A percentile compares a stretch with the other conserved stretches of the same genome.
phyloP scores from a whole-genome alignment of 2,888 invertebrate genomes.

The Stratiomys singularior region DNA sequence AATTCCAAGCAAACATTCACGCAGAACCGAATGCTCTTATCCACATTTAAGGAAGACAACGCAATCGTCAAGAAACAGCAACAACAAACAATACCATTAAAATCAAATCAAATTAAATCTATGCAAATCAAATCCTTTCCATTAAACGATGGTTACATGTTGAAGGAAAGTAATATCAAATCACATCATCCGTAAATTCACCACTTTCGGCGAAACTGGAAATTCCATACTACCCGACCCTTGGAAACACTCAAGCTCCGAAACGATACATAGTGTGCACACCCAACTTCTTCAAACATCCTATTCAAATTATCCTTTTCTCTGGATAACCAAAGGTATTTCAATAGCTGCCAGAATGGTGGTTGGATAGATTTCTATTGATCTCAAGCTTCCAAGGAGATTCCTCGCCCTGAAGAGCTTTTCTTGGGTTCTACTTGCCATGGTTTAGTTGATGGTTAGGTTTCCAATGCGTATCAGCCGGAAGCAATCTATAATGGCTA shows the following conservation, averaged over 20 bases:
- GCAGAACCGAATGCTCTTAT: too few species aligned
- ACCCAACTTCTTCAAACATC: constrained; percentile 25
- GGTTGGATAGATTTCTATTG: too few species aligned
- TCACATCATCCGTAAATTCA: background rate
- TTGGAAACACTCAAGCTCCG: background rate
- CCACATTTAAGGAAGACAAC: too few species aligned
- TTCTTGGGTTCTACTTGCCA: too few species aligned
- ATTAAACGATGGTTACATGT: background rate
- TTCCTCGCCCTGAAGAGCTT: too few species aligned
- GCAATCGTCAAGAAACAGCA: too few species aligned
- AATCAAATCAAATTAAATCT: background rate
- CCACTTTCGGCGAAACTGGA: too few species aligned
- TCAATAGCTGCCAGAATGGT: too few species aligned
- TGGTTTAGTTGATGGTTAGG: too few species aligned
- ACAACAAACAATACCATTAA: too few species aligned
- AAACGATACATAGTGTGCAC: background rate
- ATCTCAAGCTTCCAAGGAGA: too few species aligned
- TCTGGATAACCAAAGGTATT: constrained; percentile 12
- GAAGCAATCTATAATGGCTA: constrained; percentile 22
- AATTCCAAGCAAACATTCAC: too few species aligned
- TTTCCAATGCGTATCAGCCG: background rate
- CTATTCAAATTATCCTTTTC: constrained; percentile 31
- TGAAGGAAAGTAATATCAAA: background rate
- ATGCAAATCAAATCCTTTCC: background rate
- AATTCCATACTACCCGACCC: background rate